Percentiles rank a stretch among this genome's conserved stretches.
Evolutionary conservation across 2,113 vertebrate species (phyloP).

Genomic region (Gymnogyps californianus): DNA sequence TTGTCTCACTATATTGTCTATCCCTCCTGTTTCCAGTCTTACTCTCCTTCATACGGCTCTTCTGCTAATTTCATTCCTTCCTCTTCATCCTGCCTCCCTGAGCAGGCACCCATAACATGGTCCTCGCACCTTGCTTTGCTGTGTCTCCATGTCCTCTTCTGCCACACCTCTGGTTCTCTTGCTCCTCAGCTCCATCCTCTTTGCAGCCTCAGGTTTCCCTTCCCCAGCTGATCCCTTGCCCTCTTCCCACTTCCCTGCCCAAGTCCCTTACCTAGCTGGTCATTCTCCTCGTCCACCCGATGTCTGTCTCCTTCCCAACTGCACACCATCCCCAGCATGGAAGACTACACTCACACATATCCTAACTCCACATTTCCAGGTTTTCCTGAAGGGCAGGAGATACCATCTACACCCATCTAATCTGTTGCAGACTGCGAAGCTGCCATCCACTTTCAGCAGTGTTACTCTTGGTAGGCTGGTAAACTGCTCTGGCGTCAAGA

Average conservation of each 20-base stretch:
- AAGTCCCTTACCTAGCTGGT: background rate
- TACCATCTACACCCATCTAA: background rate
- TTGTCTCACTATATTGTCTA: background rate
- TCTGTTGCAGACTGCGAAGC: background rate
- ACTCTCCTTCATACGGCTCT: background rate
- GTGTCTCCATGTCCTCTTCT: background rate
- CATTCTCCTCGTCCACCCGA: background rate
- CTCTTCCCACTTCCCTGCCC: background rate
- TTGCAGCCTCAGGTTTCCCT: background rate
- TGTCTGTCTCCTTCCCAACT: background rate
- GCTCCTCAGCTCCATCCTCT: background rate
- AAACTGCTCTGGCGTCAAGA: background rate
- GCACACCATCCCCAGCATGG: background rate
- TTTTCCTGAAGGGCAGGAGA: background rate
- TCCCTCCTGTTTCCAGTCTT: background rate
- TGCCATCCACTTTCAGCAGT: background rate
- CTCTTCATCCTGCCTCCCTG: background rate
- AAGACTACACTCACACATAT: background rate
- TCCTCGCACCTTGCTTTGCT: rapidly evolving
- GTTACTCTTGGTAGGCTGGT: background rate
- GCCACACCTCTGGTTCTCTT: background rate
- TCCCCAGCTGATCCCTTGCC: background rate
- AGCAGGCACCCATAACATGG: background rate
- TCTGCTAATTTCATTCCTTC: background rate
- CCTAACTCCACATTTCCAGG: background rate